Percentiles rank a stretch among this genome's conserved stretches.
Evolutionary conservation across 2,113 vertebrate species (phyloP).

Genomic region (Xiphorhynchus elegans): DNA sequence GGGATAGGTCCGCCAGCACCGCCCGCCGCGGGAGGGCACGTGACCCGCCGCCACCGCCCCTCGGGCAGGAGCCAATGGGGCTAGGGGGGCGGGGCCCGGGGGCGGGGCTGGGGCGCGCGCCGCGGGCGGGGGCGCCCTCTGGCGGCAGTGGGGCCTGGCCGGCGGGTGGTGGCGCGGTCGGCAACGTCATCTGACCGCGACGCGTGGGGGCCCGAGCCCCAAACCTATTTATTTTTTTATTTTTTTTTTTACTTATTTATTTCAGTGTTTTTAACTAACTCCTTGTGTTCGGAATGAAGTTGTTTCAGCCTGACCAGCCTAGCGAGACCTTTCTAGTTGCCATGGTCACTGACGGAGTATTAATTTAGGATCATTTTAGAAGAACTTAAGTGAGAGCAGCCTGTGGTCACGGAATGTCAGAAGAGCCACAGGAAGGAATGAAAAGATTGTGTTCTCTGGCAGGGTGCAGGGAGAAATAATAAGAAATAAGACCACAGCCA

Average conservation of each 20-base stretch:
- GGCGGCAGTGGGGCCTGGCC: not conserved
- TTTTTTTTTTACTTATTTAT: not conserved
- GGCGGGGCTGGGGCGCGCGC: not conserved
- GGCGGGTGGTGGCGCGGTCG: rapidly evolving
- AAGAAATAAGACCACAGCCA: not conserved
- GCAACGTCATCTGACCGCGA: not conserved
- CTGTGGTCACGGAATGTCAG: not conserved
- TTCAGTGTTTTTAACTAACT: no score
- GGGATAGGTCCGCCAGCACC: no score
- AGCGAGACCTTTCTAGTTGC: not conserved
- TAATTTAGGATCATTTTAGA: not conserved
- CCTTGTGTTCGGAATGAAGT: rapidly evolving
- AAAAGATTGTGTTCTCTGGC: not conserved
- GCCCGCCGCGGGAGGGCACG: no score
- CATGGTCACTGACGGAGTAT: not conserved
- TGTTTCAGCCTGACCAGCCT: not conserved
- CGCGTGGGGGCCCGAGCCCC: rapidly evolving
- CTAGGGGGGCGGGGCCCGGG: not conserved
- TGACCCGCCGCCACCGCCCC: not conserved
- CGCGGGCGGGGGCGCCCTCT: not conserved
- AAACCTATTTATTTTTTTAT: not conserved
- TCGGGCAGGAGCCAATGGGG: not conserved
- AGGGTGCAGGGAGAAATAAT: not conserved
- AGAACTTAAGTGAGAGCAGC: not conserved
- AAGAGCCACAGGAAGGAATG: not conserved